phyloP scores from a whole-genome alignment of 2,888 invertebrate genomes.

The Hemistola chrysoprasaria region DNA sequence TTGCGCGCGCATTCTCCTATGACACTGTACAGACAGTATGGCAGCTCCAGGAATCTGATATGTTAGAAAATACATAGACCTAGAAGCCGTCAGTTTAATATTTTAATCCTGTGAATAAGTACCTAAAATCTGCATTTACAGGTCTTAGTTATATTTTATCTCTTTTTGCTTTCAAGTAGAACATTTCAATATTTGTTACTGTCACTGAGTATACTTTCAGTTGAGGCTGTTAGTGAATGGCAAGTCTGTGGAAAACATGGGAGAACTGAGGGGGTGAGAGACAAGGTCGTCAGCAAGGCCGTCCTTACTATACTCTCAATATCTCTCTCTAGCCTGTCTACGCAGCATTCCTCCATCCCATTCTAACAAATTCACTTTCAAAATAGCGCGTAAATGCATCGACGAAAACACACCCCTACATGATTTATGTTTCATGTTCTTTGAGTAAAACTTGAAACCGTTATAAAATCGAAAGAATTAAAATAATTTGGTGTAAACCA shows the following conservation, averaged over 20 bases:
- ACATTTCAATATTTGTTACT: no score
- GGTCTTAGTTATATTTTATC: no score
- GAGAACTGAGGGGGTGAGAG: slow-evolving; percentile 54
- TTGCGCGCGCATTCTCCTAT: slow-evolving; percentile 72
- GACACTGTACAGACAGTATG: slow-evolving; percentile 13
- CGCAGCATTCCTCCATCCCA: slow-evolving; percentile 32
- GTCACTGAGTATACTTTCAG: slow-evolving; percentile 7
- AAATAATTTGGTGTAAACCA: no score
- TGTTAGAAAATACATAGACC: neutral
- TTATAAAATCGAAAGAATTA: slow-evolving; percentile 27
- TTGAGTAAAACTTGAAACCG: slow-evolving; percentile 36
- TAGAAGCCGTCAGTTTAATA: neutral
- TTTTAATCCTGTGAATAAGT: no score
- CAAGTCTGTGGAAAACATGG: slow-evolving; percentile 56
- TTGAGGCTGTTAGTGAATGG: slow-evolving; percentile 65
- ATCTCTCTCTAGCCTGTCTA: slow-evolving; percentile 49
- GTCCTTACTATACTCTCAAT: slow-evolving; percentile 59
- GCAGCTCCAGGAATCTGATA: slow-evolving; percentile 31
- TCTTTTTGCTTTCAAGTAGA: no score
- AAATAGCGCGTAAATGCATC: slow-evolving; percentile 60
- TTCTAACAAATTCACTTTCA: slow-evolving; percentile 61
- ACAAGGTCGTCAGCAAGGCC: slow-evolving; percentile 73
- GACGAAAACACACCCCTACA: slow-evolving; percentile 49
- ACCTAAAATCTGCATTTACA: no score
- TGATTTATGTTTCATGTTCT: slow-evolving; percentile 46